These are phyloP conservation scores for Drosophila testacea DNA, from an alignment of 2,888 invertebrate species.

Conservation along the genomic window DNA sequence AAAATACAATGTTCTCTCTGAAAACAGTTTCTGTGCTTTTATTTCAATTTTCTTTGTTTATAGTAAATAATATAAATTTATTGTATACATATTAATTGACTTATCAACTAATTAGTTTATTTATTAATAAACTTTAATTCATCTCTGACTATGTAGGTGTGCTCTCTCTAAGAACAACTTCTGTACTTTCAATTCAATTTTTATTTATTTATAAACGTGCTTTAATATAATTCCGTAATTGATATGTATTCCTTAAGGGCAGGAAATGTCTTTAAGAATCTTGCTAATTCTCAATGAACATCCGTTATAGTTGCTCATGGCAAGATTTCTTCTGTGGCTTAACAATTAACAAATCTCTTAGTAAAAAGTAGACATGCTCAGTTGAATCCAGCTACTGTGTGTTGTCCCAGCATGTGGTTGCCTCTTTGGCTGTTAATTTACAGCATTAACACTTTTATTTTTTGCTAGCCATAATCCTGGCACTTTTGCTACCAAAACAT, in stretches of 20 bases:
- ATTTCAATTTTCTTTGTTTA: no score
- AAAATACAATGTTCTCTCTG: no score
- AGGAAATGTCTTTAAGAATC: background rate
- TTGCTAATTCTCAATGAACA: background rate
- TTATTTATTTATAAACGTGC: no score
- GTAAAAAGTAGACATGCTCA: conserved; percentile 25
- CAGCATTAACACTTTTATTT: conserved; percentile 59
- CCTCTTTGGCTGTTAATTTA: conserved; percentile 49
- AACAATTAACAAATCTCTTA: conserved; percentile 64
- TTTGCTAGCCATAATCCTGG: conserved; percentile 60
- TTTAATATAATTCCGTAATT: background rate
- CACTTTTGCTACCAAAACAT: conserved; percentile 72
- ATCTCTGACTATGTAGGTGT: no score
- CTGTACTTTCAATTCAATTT: no score
- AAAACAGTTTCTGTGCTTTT: no score
- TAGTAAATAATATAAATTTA: no score
- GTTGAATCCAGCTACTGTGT: conserved; percentile 33
- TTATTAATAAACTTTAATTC: no score
- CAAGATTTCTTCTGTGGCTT: conserved; percentile 34
- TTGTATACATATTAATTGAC: no score
- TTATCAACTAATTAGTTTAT: no score
- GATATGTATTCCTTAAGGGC: background rate
- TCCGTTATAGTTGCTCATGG: background rate
- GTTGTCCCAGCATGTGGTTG: conserved; percentile 66
- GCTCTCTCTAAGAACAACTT: no score